phyloP scores from a whole-genome alignment of 2,113 vertebrate genomes.

The Syrmaticus mikado region DNA sequence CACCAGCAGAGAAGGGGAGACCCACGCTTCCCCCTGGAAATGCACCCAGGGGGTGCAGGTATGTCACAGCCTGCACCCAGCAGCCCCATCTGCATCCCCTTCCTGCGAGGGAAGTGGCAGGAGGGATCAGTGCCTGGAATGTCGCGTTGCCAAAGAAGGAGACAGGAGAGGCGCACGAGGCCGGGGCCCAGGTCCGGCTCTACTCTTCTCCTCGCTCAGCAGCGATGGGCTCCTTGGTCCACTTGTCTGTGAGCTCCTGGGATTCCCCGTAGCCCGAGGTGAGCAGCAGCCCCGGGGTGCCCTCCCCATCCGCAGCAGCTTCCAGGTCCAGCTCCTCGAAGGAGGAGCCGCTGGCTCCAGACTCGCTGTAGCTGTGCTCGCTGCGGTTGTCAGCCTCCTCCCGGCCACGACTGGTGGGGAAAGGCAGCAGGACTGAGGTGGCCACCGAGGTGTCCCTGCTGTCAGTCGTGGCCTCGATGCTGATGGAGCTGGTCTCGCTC shows the following conservation, averaged over 20 bases:
- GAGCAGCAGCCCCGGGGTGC: slow-evolving; percentile 20
- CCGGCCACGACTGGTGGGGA: slow-evolving; percentile 75
- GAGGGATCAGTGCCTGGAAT: background rate
- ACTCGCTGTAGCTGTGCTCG: slow-evolving; percentile 88
- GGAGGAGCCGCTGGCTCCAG: slow-evolving; percentile 91
- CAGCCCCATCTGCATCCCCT: background rate
- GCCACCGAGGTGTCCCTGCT: slow-evolving; percentile 86
- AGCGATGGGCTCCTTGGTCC: slow-evolving; percentile 70
- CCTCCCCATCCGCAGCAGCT: slow-evolving; percentile 54
- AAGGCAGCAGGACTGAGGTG: slow-evolving; percentile 80
- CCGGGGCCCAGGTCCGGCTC: background rate
- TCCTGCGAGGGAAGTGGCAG: slow-evolving; percentile 17
- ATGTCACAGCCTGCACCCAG: fast-evolving
- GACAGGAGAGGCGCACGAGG: background rate
- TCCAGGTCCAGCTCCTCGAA: slow-evolving; percentile 97
- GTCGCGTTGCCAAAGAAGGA: slow-evolving; percentile 54
- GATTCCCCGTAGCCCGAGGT: background rate
- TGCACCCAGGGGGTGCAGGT: background rate
- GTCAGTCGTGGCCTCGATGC: slow-evolving; percentile 84
- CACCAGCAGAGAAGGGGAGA: background rate
- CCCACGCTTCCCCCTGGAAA: background rate
- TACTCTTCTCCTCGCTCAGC: slow-evolving; percentile 77
- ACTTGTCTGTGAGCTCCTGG: slow-evolving; percentile 67
- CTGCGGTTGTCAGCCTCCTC: slow-evolving; percentile 80
- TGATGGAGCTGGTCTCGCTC: slow-evolving; percentile 84